Percentiles rank a stretch among this genome's conserved stretches.
Evolutionary conservation across 2,888 invertebrate genomes (phyloP).

Genomic region (Acronicta leporina): DNA sequence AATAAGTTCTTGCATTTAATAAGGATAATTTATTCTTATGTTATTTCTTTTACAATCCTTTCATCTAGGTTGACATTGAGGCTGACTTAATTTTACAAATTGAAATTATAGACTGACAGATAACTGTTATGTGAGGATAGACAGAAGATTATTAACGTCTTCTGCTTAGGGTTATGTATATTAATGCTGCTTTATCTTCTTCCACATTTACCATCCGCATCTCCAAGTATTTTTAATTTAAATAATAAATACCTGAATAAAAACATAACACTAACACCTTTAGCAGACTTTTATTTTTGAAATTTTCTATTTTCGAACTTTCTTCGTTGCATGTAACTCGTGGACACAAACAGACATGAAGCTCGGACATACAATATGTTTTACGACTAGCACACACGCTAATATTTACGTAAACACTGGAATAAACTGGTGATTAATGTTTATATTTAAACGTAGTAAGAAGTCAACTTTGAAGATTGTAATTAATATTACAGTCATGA

Average conservation of each 20-base stretch:
- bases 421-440: constrained; percentile 45
- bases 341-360: constrained; percentile 2
- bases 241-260: background rate
- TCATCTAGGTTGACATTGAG: too few relatives aligned
- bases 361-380: constrained; percentile 10
- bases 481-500: background rate
- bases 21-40: too few relatives aligned
- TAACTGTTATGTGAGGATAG: too few relatives aligned
- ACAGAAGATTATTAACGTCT: too few relatives aligned
- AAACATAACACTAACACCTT: background rate
- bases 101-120: too few relatives aligned
- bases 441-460: constrained; percentile 16
- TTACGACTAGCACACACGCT: constrained; percentile 31
- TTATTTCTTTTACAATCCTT: too few relatives aligned
- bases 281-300: background rate
- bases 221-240: too few relatives aligned
- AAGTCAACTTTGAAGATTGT: constrained; percentile 26
- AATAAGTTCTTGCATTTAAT: too few relatives aligned
- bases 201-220: too few relatives aligned
- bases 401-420: constrained; percentile 32
- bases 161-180: too few relatives aligned
- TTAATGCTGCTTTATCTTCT: too few relatives aligned
- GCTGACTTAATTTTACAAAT: too few relatives aligned
- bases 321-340: constrained; percentile 2
- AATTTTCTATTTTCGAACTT: constrained; percentile 7